phyloP scores from a whole-genome alignment of 1,140 invertebrate genomes.

The Drosophila sp. region DNA sequence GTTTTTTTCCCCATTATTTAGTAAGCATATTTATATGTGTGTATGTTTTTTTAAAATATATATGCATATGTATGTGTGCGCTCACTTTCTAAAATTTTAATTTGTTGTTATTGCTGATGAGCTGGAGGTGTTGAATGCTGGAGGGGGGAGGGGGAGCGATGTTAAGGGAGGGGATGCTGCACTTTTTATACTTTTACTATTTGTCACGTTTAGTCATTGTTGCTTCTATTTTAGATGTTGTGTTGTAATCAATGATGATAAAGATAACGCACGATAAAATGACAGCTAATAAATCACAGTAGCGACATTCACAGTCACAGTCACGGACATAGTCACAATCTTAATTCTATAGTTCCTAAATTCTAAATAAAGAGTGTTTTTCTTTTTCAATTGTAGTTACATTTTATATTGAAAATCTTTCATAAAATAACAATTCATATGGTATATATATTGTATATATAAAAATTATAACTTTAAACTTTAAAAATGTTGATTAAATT shows the following conservation, averaged over 20 bases:
- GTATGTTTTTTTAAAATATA: too few species aligned
- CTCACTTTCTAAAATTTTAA: conserved; percentile 54
- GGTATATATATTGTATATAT: too few species aligned
- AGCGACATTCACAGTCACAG: conserved; percentile 11
- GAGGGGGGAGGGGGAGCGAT: background rate
- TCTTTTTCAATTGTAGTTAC: too few species aligned
- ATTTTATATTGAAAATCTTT: too few species aligned
- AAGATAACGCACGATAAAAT: conserved; percentile 19
- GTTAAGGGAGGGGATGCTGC: background rate
- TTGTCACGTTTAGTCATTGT: too few species aligned
- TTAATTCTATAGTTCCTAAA: too few species aligned
- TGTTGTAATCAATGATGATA: conserved; percentile 5
- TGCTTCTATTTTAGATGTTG: background rate
- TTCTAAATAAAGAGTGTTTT: too few species aligned
- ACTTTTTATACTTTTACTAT: background rate
- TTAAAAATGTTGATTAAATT: too few species aligned
- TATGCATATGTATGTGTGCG: conserved; percentile 16
- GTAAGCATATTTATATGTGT: too few species aligned
- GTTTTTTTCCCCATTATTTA: too few species aligned
- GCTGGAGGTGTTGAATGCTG: background rate
- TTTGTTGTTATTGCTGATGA: conserved; percentile 55
- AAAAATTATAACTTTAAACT: too few species aligned
- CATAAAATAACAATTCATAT: too few species aligned
- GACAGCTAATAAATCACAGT: conserved; percentile 20
- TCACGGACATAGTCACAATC: background rate